Percentiles rank a stretch among this genome's conserved stretches.
Evolutionary conservation across 1,140 invertebrate species (phyloP).

Genomic region (Conus ventricosus): DNA sequence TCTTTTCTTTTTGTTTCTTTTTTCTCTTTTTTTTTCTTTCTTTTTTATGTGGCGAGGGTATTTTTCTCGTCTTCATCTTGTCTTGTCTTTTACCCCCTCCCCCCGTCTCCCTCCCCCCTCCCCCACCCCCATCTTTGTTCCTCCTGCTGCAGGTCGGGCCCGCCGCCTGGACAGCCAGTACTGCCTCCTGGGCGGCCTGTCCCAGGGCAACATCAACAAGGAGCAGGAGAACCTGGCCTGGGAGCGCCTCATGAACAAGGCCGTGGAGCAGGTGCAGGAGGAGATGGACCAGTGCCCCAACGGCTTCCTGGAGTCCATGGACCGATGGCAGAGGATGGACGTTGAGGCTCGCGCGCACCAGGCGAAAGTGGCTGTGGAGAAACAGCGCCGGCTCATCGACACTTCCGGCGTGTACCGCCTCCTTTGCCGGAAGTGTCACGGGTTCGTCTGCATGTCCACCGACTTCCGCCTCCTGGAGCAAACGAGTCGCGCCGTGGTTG

Average conservation of each 20-base stretch:
- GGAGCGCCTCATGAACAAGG: constrained; percentile 22
- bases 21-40: no score
- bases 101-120: no score
- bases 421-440: constrained; percentile 27
- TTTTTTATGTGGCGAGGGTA: no score
- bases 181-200: constrained; percentile 13
- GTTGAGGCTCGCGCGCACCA: background rate
- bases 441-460: background rate
- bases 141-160: constrained; percentile 1
- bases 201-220: background rate
- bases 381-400: no score
- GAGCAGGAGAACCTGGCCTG: constrained; percentile 33
- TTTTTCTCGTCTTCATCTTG: no score
- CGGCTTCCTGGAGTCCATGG: constrained; percentile 7
- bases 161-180: constrained; percentile 31
- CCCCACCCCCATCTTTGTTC: no score
- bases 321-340: background rate
- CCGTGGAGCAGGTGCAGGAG: background rate
- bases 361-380: background rate
- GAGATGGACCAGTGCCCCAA: constrained; percentile 23
- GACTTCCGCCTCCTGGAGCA: background rate
- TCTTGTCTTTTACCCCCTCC: no score
- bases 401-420: background rate
- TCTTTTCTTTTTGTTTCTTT: no score
- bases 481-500: background rate